Percentiles rank a stretch among this genome's conserved stretches.
These are phyloP conservation scores for human DNA, from an alignment of 2,113 vertebrate species.

Conservation along the genomic window GRCh38 chr4:64067001-64067500, in stretches of 20 bases:
- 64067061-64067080: background rate
- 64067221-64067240: background rate
- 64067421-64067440: background rate
- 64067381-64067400: too few species aligned
- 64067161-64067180: too few species aligned
- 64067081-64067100: background rate
- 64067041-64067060: slow-evolving; percentile 12
- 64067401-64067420: background rate
- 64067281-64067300: background rate
- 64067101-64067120: background rate
- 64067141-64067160: too few species aligned
- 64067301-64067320: background rate
- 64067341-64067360: background rate
- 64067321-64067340: background rate
- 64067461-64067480: background rate
- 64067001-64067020: slow-evolving; percentile 31
- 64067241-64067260: background rate
- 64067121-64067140: too few species aligned
- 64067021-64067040: background rate
- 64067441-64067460: background rate
- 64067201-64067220: background rate
- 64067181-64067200: background rate
- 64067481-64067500: background rate
- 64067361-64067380: too few species aligned
- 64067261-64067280: background rate